phyloP scores from a whole-genome alignment of 2,797 vertebrate genomes.

The Myripristis jacobus region DNA sequence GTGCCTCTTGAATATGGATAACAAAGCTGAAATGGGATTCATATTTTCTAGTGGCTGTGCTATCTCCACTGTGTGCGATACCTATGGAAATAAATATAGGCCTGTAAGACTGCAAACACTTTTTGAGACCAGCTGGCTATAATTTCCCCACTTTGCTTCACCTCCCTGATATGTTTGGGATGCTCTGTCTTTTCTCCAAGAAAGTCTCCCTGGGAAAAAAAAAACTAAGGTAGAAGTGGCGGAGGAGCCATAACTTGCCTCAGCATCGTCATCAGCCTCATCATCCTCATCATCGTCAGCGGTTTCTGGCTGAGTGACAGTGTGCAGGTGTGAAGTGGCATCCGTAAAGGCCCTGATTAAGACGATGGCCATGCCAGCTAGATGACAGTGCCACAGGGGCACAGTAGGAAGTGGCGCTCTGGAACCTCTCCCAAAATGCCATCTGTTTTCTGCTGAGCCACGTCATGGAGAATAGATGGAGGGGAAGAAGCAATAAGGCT shows the following conservation, averaged over 20 bases:
- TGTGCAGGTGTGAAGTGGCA: slow-evolving; percentile 57
- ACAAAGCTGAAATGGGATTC: slow-evolving; percentile 7
- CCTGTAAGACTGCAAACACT: not conserved
- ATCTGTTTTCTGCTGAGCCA: slow-evolving; percentile 75
- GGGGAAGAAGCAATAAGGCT: slow-evolving; percentile 15
- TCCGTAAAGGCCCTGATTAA: slow-evolving; percentile 65
- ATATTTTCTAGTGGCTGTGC: slow-evolving; percentile 7
- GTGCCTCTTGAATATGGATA: not conserved
- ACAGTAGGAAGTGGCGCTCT: slow-evolving; percentile 40
- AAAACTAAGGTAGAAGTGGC: not conserved
- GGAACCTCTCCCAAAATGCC: slow-evolving; percentile 65
- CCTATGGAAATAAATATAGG: slow-evolving; percentile 15
- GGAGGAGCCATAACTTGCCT: slow-evolving; percentile 10
- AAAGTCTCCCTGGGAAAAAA: not conserved
- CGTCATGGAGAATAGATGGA: slow-evolving; percentile 12
- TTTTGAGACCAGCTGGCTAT: slow-evolving; percentile 36
- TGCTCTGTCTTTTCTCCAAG: slow-evolving; percentile 3
- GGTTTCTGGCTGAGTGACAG: slow-evolving; percentile 52
- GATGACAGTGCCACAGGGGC: slow-evolving; percentile 50
- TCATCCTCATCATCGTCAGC: slow-evolving; percentile 37
- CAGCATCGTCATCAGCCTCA: slow-evolving; percentile 33
- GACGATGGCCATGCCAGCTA: slow-evolving; percentile 52
- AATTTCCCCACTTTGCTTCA: slow-evolving; percentile 16
- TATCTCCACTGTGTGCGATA: slow-evolving; percentile 17
- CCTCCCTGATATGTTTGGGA: slow-evolving; percentile 21